Evolutionary conservation across 1,140 invertebrate species (phyloP).

Genomic region (Sarcophaga bullata): DNA sequence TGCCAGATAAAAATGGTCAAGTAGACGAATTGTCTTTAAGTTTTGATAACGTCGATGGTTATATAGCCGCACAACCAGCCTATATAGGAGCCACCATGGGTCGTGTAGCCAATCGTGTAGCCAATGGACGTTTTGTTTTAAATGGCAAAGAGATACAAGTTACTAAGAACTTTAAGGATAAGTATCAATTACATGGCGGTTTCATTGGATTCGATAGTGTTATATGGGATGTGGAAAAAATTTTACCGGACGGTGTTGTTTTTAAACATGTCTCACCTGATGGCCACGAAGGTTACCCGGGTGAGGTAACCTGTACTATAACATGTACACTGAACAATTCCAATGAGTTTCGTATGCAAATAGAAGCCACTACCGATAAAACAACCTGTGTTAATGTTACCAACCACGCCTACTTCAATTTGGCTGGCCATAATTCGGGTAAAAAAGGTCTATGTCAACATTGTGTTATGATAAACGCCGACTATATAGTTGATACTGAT

Average conservation of each 20-base stretch:
- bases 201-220: slow-evolving; percentile 88
- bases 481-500: slow-evolving; percentile 80
- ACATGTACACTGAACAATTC: slow-evolving; percentile 78
- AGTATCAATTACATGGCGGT: slow-evolving; percentile 88
- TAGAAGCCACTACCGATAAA: slow-evolving; percentile 78
- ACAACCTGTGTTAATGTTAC: slow-evolving; percentile 88
- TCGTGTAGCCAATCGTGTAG: slow-evolving; percentile 88
- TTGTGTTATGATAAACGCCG: slow-evolving; percentile 76
- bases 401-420: slow-evolving; percentile 94
- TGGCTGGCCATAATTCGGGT: slow-evolving; percentile 78
- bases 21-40: slow-evolving; percentile 79
- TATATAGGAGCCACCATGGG: slow-evolving; percentile 92
- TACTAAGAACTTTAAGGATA: slow-evolving; percentile 75
- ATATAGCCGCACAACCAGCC: slow-evolving; percentile 51
- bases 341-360: slow-evolving; percentile 78
- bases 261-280: slow-evolving; percentile 79
- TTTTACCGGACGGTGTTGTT: slow-evolving; percentile 68
- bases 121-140: slow-evolving; percentile 74
- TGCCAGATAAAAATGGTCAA: slow-evolving; percentile 77
- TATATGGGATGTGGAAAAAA: slow-evolving; percentile 69
- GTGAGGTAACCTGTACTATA: slow-evolving; percentile 72
- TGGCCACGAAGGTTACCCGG: slow-evolving; percentile 89
- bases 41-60: slow-evolving; percentile 77
- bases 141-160: slow-evolving; percentile 76
- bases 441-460: slow-evolving; percentile 77